Evolutionary conservation across 2,888 invertebrate species (phyloP).

Genomic region (Sinotaia quadrata): DNA sequence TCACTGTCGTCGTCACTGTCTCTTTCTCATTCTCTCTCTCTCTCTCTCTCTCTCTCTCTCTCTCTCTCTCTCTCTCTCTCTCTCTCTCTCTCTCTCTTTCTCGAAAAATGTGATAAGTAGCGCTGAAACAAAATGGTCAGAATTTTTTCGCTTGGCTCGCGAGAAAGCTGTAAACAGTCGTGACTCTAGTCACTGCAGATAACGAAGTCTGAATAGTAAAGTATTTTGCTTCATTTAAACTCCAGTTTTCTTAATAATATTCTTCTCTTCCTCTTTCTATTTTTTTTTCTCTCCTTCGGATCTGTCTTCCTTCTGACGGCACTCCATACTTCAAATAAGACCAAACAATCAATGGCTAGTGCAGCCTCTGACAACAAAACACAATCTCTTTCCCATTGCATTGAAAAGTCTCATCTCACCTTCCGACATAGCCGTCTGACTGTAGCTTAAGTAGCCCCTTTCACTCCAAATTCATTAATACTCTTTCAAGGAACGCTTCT

Average conservation of each 20-base stretch:
- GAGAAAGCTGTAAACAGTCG: too few species aligned
- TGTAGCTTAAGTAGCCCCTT: conserved; percentile 26
- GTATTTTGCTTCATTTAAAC: too few species aligned
- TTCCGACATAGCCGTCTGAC: conserved; percentile 13
- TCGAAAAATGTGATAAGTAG: background rate
- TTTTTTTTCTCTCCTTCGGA: too few species aligned
- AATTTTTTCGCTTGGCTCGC: too few species aligned
- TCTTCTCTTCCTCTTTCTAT: too few species aligned
- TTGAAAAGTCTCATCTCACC: background rate
- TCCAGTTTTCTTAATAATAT: too few species aligned
- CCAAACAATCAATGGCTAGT: conserved; percentile 14
- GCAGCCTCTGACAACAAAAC: background rate
- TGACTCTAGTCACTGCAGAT: too few species aligned
- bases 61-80: conserved; percentile 12
- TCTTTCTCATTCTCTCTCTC: conserved; percentile 12
- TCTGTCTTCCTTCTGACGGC: too few species aligned
- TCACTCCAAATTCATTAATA: conserved; percentile 28
- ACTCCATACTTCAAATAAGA: conserved; percentile 9
- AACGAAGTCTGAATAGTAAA: too few species aligned
- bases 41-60: conserved; percentile 20
- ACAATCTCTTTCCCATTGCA: conserved; percentile 4
- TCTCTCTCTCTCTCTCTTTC: conserved; percentile 15
- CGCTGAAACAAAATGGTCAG: too few species aligned
- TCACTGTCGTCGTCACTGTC: conserved; percentile 4
- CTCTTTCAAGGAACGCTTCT: conserved; percentile 20